Percentiles rank a stretch among this genome's conserved stretches.
Conservation (phyloP, 2,113 vertebrate species). For the Passer montanus region DNA sequence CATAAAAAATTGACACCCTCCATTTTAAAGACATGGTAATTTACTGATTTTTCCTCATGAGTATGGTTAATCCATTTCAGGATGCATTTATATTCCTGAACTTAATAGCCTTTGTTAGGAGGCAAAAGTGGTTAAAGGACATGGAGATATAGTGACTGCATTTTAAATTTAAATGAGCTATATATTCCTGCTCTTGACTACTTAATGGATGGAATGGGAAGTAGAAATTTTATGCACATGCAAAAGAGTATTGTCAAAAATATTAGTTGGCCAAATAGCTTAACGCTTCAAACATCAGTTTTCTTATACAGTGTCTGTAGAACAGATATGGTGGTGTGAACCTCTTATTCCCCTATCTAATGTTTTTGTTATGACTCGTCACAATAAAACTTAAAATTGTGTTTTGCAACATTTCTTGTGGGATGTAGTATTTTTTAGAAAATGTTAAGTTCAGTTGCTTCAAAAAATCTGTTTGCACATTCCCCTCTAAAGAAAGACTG, state of each 20-base stretch:
- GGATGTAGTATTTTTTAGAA: not conserved
- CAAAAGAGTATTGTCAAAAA: not conserved
- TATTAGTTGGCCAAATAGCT: not conserved
- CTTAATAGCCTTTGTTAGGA: not conserved
- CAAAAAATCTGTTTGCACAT: not conserved
- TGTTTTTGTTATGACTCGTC: not conserved
- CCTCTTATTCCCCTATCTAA: not conserved
- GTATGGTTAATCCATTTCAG: not conserved
- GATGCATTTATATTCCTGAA: not conserved
- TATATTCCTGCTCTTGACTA: not conserved
- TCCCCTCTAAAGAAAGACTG: not conserved
- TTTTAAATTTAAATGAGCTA: conserved; percentile 1
- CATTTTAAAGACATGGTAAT: not conserved
- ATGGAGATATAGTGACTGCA: not conserved
- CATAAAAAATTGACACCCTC: not conserved
- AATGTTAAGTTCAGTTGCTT: not conserved
- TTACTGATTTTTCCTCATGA: not conserved
- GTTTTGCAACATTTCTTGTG: not conserved
- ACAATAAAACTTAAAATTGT: not conserved
- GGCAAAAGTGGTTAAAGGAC: not conserved
- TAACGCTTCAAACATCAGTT: not conserved
- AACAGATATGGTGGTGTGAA: not conserved
- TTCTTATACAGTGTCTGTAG: not conserved
- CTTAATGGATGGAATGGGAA: not conserved
- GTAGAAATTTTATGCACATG: not conserved